These are phyloP conservation scores for Strongylocentrotus purpuratus DNA, from an alignment of 35 echinoderm and acorn worm species.

Conservation along the genomic window DNA sequence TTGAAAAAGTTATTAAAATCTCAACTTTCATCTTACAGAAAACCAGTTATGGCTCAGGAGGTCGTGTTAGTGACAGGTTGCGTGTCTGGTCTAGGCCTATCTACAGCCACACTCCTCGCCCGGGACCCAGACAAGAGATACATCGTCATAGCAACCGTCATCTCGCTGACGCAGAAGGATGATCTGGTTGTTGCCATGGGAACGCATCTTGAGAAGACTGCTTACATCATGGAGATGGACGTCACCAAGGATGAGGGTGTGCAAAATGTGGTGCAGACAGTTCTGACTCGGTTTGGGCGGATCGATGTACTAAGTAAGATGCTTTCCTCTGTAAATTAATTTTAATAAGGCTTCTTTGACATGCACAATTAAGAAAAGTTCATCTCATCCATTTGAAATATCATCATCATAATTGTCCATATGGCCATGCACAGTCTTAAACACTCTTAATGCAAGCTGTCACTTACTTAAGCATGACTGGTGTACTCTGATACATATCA, in stretches of 20 bases:
- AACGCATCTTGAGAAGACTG: conserved; percentile 31
- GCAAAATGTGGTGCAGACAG: not conserved
- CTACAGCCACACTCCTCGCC: conserved; percentile 30
- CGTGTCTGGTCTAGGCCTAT: conserved; percentile 55
- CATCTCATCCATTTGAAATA: too few species aligned
- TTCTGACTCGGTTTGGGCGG: not conserved
- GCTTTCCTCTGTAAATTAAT: not conserved
- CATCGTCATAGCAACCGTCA: conserved; percentile 47
- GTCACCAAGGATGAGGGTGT: conserved; percentile 45
- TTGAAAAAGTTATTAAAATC: too few species aligned
- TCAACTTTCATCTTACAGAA: not conserved
- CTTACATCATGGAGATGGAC: conserved; percentile 57
- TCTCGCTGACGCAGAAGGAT: conserved; percentile 22
- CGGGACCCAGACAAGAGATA: conserved; percentile 44
- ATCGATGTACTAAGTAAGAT: conserved; percentile 59
- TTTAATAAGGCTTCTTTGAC: too few species aligned
- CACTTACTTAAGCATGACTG: too few species aligned
- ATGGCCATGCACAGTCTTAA: too few species aligned
- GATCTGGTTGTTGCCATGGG: conserved; percentile 49
- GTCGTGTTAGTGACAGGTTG: conserved; percentile 51
- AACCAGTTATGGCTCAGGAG: not conserved
- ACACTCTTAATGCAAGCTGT: too few species aligned
- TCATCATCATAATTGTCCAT: too few species aligned
- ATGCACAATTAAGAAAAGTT: too few species aligned
- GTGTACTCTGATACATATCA: too few species aligned